These are phyloP conservation scores for Podarcis cretensis DNA, from an alignment of 2,113 vertebrate genomes.

Conservation along the genomic window DNA sequence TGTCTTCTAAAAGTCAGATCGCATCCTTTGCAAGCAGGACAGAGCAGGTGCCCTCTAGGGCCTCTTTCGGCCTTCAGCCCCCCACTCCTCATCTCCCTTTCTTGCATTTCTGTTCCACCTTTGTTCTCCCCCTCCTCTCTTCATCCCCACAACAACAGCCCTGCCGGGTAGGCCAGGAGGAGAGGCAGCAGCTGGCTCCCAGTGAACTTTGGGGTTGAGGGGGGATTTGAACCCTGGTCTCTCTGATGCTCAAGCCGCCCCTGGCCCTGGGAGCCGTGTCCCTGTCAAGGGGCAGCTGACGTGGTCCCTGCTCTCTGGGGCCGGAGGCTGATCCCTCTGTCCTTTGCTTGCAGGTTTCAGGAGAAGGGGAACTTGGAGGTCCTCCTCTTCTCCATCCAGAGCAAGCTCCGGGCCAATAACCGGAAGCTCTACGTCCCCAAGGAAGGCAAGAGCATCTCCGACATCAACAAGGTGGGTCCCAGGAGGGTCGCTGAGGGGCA, in stretches of 20 bases:
- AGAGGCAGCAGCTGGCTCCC: too few species aligned
- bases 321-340: accelerated
- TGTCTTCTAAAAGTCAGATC: too few species aligned
- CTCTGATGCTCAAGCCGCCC: accelerated
- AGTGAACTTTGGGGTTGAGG: too few species aligned
- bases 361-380: slow-evolving; percentile 97
- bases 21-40: not conserved
- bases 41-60: not conserved
- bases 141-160: too few species aligned
- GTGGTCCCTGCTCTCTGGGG: too few species aligned
- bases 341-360: slow-evolving; percentile 83
- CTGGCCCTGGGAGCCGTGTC: not conserved
- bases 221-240: too few species aligned
- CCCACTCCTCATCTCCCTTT: not conserved
- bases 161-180: too few species aligned
- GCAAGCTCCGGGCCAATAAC: slow-evolving; percentile 93
- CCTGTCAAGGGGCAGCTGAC: too few species aligned
- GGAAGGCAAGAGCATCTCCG: slow-evolving; percentile 92
- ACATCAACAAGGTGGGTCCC: slow-evolving; percentile 90
- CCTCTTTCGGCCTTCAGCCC: not conserved
- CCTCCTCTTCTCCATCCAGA: slow-evolving; percentile 97
- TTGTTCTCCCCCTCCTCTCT: too few species aligned
- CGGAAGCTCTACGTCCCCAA: slow-evolving; percentile 90
- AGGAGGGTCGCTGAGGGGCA: too few species aligned
- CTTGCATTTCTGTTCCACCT: too few species aligned